phyloP scores from a whole-genome alignment of 2,888 invertebrate species.

The Pachycephus smyrnensis region DNA sequence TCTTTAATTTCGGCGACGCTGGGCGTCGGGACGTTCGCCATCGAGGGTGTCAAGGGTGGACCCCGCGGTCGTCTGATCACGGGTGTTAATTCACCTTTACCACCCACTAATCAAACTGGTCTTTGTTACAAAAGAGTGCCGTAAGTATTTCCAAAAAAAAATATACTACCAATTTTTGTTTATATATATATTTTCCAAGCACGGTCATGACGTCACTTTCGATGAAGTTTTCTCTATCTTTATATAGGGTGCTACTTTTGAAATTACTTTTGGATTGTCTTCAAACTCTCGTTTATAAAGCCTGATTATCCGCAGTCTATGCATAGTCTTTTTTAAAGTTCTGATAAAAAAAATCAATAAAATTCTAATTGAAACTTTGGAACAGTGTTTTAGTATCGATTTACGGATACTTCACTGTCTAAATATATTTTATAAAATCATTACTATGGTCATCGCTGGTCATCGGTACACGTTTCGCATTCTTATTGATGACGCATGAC shows the following conservation, averaged over 20 bases:
- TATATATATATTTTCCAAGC: slow-evolving; percentile 6
- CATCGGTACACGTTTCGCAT: not conserved
- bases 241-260: not conserved
- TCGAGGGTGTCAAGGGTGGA: slow-evolving; percentile 50
- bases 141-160: slow-evolving; percentile 68
- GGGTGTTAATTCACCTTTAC: slow-evolving; percentile 21
- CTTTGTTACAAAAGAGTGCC: slow-evolving; percentile 76
- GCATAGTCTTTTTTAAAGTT: not conserved
- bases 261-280: not conserved
- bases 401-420: too few species aligned
- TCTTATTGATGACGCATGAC: not conserved
- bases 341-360: not conserved
- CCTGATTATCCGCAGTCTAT: not conserved
- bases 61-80: slow-evolving; percentile 27
- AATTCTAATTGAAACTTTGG: too few species aligned
- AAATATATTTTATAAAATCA: not conserved
- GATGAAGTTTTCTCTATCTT: not conserved
- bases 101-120: slow-evolving; percentile 62
- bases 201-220: not conserved
- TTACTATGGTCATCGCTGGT: not conserved
- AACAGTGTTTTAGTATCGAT: too few species aligned
- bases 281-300: too few species aligned
- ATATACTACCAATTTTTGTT: not conserved
- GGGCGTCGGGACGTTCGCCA: slow-evolving; percentile 29
- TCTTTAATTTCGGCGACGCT: slow-evolving; percentile 35